A percentile compares a stretch with the other conserved stretches of the same genome.
phyloP scores from a whole-genome alignment of 2,797 vertebrate species.

The Sebastes paucispinis region DNA sequence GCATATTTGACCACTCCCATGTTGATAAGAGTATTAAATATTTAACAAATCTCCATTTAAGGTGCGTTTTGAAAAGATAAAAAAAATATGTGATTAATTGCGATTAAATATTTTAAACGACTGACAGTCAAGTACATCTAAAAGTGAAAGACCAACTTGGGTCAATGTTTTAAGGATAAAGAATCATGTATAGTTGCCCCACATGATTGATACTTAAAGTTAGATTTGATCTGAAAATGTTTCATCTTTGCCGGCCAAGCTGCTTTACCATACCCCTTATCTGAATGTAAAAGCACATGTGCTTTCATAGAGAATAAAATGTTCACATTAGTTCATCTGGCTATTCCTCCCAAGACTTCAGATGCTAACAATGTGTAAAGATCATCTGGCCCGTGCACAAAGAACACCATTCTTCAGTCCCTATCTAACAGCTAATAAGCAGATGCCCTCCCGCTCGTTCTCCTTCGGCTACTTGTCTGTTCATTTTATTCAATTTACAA shows the following conservation, averaged over 20 bases:
- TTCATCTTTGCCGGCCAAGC: background rate
- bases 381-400: slow-evolving; percentile 28
- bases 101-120: background rate
- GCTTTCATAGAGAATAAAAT: background rate
- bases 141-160: background rate
- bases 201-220: background rate
- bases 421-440: slow-evolving; percentile 33
- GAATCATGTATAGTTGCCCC: background rate
- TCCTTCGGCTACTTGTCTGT: slow-evolving; percentile 9
- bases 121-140: background rate
- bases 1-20: background rate
- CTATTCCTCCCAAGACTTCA: slow-evolving; percentile 1
- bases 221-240: background rate
- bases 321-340: background rate
- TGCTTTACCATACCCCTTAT: background rate
- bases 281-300: background rate
- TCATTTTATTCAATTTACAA: slow-evolving; percentile 39
- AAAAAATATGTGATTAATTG: background rate
- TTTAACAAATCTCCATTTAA: background rate
- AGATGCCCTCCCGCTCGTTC: slow-evolving; percentile 5
- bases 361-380: slow-evolving; percentile 23
- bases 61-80: background rate
- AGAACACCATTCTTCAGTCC: slow-evolving; percentile 10
- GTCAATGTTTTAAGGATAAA: background rate
- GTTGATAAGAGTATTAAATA: background rate